phyloP scores from a whole-genome alignment of 1,140 invertebrate genomes.

The Trypoxylus dichotomus region DNA sequence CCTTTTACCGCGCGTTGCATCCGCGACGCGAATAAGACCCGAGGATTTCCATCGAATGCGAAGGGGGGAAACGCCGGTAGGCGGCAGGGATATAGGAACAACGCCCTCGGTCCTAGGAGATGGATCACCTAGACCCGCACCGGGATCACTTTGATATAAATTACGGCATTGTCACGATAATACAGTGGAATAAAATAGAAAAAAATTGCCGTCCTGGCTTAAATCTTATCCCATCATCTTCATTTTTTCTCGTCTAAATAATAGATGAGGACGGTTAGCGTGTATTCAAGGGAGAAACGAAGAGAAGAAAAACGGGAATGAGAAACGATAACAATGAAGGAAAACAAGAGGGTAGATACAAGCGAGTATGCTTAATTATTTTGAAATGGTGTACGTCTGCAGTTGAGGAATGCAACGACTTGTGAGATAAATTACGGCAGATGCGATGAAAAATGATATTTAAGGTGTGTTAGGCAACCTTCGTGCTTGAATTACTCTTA shows the following conservation, averaged over 20 bases:
- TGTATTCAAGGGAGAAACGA: background rate
- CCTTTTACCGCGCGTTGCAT: background rate
- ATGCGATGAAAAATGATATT: too few species aligned
- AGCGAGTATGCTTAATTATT: background rate
- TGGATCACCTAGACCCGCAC: constrained; percentile 11
- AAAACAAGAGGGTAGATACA: background rate
- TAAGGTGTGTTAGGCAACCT: too few species aligned
- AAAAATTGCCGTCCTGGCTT: constrained; percentile 1
- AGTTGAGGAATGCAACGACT: background rate
- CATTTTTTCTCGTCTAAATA: constrained; percentile 13
- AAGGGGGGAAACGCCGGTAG: background rate
- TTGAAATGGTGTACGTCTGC: background rate
- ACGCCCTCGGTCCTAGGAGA: background rate
- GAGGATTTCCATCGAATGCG: background rate
- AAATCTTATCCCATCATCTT: background rate
- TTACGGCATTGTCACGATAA: constrained; percentile 15
- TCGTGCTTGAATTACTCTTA: too few species aligned
- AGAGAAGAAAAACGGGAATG: background rate
- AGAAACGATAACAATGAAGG: background rate
- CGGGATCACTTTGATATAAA: constrained; percentile 8
- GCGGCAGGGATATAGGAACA: background rate
- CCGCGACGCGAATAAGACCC: background rate
- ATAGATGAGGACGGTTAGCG: background rate
- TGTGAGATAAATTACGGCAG: too few species aligned
- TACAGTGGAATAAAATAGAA: background rate